A percentile compares a stretch with the other conserved stretches of the same genome.
These are phyloP conservation scores for Acanthis flammea DNA, from an alignment of 2,797 vertebrate species.

Conservation along the genomic window DNA sequence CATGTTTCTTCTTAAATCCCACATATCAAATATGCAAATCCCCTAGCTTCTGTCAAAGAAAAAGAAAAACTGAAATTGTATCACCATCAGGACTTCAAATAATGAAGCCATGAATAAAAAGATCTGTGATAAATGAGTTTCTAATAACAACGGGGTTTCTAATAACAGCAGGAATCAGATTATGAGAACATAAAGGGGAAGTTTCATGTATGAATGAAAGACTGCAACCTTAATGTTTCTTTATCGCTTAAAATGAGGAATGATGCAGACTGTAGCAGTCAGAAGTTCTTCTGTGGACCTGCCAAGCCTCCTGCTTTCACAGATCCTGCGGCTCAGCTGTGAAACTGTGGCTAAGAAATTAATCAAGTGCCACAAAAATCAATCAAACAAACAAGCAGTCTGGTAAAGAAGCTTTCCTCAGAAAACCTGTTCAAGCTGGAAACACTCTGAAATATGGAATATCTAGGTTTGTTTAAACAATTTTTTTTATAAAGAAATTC, in stretches of 20 bases:
- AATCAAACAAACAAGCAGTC: neutral
- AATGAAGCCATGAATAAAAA: constrained; percentile 49
- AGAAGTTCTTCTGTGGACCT: neutral
- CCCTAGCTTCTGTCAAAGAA: constrained; percentile 19
- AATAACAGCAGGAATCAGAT: constrained; percentile 29
- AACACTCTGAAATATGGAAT: neutral
- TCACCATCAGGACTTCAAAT: constrained; percentile 29
- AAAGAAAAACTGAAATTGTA: constrained; percentile 37
- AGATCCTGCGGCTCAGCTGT: neutral
- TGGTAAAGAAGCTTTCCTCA: neutral
- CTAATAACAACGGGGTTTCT: constrained; percentile 2
- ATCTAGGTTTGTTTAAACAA: neutral
- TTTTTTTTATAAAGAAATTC: neutral
- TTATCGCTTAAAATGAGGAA: neutral
- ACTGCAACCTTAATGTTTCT: neutral
- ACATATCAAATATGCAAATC: constrained; percentile 54
- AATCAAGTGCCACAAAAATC: neutral
- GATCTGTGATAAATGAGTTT: constrained; percentile 46
- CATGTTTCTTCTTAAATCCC: constrained; percentile 40
- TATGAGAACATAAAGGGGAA: neutral
- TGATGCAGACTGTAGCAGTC: neutral
- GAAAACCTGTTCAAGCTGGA: neutral
- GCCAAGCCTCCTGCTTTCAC: neutral
- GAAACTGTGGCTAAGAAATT: neutral
- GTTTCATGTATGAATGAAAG: neutral